phyloP scores from a whole-genome alignment of 2,113 vertebrate genomes.

The Eretmochelys imbricata region DNA sequence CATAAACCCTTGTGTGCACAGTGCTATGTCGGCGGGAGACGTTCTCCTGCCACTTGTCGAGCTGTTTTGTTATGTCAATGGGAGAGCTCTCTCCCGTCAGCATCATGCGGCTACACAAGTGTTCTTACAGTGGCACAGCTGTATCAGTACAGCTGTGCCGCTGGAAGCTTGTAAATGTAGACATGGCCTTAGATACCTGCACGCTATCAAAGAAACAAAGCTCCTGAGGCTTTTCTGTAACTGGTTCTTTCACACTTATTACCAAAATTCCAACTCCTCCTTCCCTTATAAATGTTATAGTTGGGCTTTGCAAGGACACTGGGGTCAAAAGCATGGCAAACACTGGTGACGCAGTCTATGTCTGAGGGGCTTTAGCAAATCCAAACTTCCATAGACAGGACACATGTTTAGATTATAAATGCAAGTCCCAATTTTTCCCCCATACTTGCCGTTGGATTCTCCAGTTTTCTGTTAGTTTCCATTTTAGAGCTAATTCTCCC shows the following conservation, averaged over 20 bases:
- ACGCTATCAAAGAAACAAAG: not conserved
- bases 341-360: not conserved
- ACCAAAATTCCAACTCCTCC: not conserved
- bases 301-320: not conserved
- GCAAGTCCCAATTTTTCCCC: not conserved
- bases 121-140: too few species aligned
- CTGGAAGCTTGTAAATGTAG: too few species aligned
- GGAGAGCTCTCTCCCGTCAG: too few species aligned
- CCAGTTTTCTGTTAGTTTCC: not conserved
- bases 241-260: not conserved
- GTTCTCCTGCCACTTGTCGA: too few species aligned
- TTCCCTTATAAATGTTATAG: not conserved
- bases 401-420: not conserved
- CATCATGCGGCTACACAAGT: too few species aligned
- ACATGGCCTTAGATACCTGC: not conserved
- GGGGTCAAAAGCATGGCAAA: not conserved
- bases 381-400: not conserved
- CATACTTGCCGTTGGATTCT: not conserved
- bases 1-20: too few species aligned
- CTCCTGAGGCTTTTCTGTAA: constrained; percentile 27
- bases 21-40: too few species aligned
- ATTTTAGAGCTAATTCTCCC: not conserved
- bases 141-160: too few species aligned
- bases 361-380: not conserved
- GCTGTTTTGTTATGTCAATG: too few species aligned